Conservation (phyloP, 2,888 invertebrate species). For the Amorpha juglandis region DNA sequence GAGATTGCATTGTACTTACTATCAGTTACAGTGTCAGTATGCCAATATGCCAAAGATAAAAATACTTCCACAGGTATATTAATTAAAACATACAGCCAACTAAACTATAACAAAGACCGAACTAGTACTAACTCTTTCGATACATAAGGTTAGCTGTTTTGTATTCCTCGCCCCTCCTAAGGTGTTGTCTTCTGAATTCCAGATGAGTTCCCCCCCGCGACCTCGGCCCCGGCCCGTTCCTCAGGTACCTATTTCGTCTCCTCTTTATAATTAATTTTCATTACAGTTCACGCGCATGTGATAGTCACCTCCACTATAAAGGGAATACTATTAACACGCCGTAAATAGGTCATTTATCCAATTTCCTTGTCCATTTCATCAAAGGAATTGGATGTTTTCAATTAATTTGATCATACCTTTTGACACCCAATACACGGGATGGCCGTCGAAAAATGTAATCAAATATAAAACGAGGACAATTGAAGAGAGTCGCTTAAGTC, state of each 20-base stretch:
- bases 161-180: conserved; percentile 64
- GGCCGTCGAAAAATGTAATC: too few species aligned
- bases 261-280: conserved; percentile 35
- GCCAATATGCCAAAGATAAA: too few species aligned
- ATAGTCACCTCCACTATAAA: not conserved
- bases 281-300: conserved; percentile 35
- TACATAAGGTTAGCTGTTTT: conserved; percentile 15
- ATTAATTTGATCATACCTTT: too few species aligned
- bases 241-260: conserved; percentile 75
- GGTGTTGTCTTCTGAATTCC: conserved; percentile 82
- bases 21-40: too few species aligned
- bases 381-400: not conserved
- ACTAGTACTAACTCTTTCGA: conserved; percentile 27
- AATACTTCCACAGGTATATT: too few species aligned
- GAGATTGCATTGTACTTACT: too few species aligned
- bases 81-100: not conserved
- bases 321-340: too few species aligned
- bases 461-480: too few species aligned
- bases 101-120: not conserved
- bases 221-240: conserved; percentile 82
- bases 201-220: conserved; percentile 84
- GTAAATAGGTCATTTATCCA: too few species aligned
- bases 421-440: too few species aligned
- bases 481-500: too few species aligned
- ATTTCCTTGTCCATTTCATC: not conserved